phyloP scores from a whole-genome alignment of 1,140 invertebrate species.

The Frieseomelitta varia region DNA sequence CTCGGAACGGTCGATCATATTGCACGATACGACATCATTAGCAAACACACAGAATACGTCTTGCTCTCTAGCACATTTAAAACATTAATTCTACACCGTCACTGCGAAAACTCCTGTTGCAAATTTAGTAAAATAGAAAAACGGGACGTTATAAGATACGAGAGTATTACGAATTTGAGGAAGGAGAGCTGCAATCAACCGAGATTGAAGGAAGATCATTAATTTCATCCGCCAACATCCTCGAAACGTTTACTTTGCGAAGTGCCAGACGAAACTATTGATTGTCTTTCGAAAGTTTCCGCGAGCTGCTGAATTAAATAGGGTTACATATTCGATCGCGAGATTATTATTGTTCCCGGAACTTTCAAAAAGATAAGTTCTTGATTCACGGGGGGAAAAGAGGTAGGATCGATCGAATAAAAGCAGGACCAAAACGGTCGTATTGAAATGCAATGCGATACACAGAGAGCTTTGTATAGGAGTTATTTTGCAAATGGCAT shows the following conservation, averaged over 20 bases:
- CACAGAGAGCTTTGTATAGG: slow-evolving; percentile 27
- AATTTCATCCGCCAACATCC: slow-evolving; percentile 47
- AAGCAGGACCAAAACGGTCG: background rate
- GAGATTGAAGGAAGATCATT: slow-evolving; percentile 54
- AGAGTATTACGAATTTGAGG: background rate
- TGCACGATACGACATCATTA: background rate
- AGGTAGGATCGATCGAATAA: background rate
- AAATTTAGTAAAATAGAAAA: background rate
- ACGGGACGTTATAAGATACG: slow-evolving; percentile 11
- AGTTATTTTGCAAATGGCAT: slow-evolving; percentile 25
- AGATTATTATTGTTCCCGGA: slow-evolving; percentile 9
- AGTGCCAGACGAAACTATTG: slow-evolving; percentile 51
- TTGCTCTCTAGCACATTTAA: background rate
- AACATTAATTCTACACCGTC: slow-evolving; percentile 3
- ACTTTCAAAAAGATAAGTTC: slow-evolving; percentile 4
- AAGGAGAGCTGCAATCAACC: slow-evolving; percentile 37
- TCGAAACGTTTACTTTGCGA: slow-evolving; percentile 55
- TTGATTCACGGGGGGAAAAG: background rate
- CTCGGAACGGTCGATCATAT: slow-evolving; percentile 27
- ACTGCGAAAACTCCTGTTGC: background rate
- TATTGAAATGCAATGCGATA: slow-evolving; percentile 4
- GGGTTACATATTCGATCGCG: slow-evolving; percentile 15
- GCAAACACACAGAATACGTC: background rate
- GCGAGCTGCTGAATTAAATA: slow-evolving; percentile 37
- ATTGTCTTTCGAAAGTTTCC: slow-evolving; percentile 61